These are phyloP conservation scores for Irena cyanogastra DNA, from an alignment of 2,113 vertebrate genomes.

Conservation along the genomic window DNA sequence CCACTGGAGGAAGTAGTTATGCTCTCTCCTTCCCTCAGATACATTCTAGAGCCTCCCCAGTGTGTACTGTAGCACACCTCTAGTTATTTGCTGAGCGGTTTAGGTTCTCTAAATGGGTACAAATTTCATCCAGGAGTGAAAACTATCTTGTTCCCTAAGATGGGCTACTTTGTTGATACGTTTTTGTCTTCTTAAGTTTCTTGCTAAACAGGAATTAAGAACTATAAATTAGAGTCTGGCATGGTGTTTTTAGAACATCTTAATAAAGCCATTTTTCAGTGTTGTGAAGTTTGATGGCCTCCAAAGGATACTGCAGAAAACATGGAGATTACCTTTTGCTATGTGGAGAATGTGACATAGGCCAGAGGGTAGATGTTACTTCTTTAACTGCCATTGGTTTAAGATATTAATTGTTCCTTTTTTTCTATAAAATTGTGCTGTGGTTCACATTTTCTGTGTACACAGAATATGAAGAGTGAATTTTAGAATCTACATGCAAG, in stretches of 20 bases:
- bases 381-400: background rate
- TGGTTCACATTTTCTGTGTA: background rate
- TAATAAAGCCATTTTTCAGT: background rate
- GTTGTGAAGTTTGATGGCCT: background rate
- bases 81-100: background rate
- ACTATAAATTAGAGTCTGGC: background rate
- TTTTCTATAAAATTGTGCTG: background rate
- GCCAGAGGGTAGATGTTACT: background rate
- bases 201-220: background rate
- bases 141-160: background rate
- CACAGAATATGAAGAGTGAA: background rate
- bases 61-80: background rate
- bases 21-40: background rate
- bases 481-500: background rate
- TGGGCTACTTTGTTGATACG: background rate
- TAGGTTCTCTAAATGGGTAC: background rate
- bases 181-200: background rate
- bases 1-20: background rate
- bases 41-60: background rate
- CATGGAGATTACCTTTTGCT: background rate
- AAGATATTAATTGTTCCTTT: background rate
- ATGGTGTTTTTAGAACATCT: background rate
- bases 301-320: background rate
- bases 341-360: background rate
- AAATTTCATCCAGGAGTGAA: background rate